Base-by-base conservation (phyloP, 2,888 invertebrate genomes). In the Catocala sponsa region DNA sequence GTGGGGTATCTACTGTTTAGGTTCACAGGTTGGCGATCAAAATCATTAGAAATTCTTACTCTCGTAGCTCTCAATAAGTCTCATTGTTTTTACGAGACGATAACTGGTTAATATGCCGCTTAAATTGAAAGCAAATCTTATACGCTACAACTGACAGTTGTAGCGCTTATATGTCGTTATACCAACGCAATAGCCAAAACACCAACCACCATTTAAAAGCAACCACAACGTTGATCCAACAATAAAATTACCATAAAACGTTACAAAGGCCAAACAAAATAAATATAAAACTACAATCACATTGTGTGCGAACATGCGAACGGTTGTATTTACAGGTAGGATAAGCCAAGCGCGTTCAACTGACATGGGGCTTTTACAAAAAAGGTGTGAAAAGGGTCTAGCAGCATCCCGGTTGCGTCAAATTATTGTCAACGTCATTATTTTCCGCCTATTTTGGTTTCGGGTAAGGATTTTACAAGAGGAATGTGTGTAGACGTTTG, bases 341-440 rank as follows among this genome's bases (percentile, higher is more conserved):
- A 65, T 76, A 67, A 76, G 60, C 74, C 69, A 70, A 73, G 61
- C 59, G 55, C 38, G 60, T 63, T 63, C 59, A 52, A 50, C 58
- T 74, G 76, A 76, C 76, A 65, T 61, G 71, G 58, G 67, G 50
- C 51, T 72, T 62, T 58, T 59, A 57, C 55, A 70, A 63, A 71
- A 73, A 75, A 66, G 74, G 74, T 76, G 72, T 76, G 76, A 76
- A 68, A 63, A 74, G 76, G 76, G 74, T 76, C 63, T 61, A 59
- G 65, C 63, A 64, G 55, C 72, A 67, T 67, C 63, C 65, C 52
- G 35, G 59, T 33, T 44, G 62, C 52, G 70, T 76, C 74, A 76
- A 76, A 76, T 76, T 76, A 76, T 76, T 74, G 74, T 76, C 76
- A 72, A 68, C 65, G 67, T 76, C 68, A 72, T 76, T 76, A 75